These are phyloP conservation scores for Meandrusa payeni DNA, from an alignment of 2,888 invertebrate genomes.

Conservation along the genomic window DNA sequence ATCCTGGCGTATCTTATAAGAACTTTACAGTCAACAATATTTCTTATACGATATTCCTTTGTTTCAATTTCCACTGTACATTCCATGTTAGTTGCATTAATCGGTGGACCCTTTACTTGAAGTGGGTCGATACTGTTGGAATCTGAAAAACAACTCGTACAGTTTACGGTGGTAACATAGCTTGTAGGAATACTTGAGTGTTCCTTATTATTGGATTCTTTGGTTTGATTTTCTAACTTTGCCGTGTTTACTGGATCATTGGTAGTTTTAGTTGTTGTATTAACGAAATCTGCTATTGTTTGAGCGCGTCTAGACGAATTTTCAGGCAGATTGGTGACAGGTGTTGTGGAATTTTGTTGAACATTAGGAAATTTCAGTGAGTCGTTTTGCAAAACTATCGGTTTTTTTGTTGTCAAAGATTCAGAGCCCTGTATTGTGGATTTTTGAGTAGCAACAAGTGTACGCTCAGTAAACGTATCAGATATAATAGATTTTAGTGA, in stretches of 20 bases:
- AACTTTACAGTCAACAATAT: slow-evolving; percentile 52
- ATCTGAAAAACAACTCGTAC: slow-evolving; percentile 43
- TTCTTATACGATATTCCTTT: slow-evolving; percentile 40
- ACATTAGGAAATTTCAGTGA: neutral
- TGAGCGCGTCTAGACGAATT: neutral
- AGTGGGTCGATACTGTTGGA: slow-evolving; percentile 52
- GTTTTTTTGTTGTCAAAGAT: no score
- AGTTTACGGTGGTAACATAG: slow-evolving; percentile 34
- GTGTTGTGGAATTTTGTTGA: neutral
- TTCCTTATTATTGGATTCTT: no score
- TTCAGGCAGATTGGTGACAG: no score
- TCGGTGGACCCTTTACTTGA: slow-evolving; percentile 45
- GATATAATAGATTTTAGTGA: no score
- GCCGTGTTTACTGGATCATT: no score
- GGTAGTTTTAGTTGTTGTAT: slow-evolving; percentile 14
- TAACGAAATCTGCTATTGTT: slow-evolving; percentile 8
- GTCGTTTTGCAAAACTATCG: no score
- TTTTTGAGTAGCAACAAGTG: no score
- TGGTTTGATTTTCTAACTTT: no score
- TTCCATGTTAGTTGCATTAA: slow-evolving; percentile 46
- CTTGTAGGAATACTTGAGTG: no score
- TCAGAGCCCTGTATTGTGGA: no score
- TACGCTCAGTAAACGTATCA: no score
- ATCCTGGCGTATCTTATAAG: slow-evolving; percentile 56
- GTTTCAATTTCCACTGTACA: slow-evolving; percentile 61